These are phyloP conservation scores for Cyprinella venusta DNA, from an alignment of 2,797 vertebrate genomes.

Conservation along the genomic window DNA sequence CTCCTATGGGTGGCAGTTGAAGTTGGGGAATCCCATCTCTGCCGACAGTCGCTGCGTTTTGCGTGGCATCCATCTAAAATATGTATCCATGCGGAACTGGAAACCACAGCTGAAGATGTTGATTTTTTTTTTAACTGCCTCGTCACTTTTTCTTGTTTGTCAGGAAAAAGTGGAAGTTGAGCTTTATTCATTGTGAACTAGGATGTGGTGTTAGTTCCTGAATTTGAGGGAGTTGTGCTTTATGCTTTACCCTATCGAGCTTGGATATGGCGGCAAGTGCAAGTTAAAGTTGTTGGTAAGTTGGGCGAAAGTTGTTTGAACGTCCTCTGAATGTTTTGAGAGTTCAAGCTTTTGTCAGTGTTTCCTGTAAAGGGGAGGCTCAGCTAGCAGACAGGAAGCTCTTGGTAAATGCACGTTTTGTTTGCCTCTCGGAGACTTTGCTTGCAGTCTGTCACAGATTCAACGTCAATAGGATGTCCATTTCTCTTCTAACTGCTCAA, in stretches of 20 bases:
- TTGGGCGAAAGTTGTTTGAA: slow-evolving; percentile 33
- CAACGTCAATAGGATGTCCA: neutral
- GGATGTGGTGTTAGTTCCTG: slow-evolving; percentile 34
- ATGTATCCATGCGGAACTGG: slow-evolving; percentile 40
- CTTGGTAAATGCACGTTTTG: slow-evolving; percentile 68
- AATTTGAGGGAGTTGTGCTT: neutral
- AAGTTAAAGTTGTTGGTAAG: slow-evolving; percentile 59
- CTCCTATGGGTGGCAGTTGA: slow-evolving; percentile 55
- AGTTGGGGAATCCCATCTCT: slow-evolving; percentile 20
- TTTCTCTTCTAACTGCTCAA: neutral
- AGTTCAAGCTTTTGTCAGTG: slow-evolving; percentile 69
- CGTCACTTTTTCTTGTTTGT: slow-evolving; percentile 6
- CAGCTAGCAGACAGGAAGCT: slow-evolving; percentile 75
- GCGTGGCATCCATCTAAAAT: neutral
- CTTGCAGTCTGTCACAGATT: slow-evolving; percentile 61
- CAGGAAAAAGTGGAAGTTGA: slow-evolving; percentile 43
- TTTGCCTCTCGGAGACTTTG: slow-evolving; percentile 61
- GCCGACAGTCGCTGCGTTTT: neutral
- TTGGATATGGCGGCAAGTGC: slow-evolving; percentile 7
- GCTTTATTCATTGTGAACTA: neutral
- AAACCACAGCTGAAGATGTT: slow-evolving; percentile 42
- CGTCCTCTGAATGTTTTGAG: slow-evolving; percentile 67
- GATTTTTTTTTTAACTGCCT: slow-evolving; percentile 35
- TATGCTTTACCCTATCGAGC: neutral
- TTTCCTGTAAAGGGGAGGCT: slow-evolving; percentile 73